Evolutionary conservation across 2,888 invertebrate species (phyloP).

Genomic region (Spilosoma lubricipeda): DNA sequence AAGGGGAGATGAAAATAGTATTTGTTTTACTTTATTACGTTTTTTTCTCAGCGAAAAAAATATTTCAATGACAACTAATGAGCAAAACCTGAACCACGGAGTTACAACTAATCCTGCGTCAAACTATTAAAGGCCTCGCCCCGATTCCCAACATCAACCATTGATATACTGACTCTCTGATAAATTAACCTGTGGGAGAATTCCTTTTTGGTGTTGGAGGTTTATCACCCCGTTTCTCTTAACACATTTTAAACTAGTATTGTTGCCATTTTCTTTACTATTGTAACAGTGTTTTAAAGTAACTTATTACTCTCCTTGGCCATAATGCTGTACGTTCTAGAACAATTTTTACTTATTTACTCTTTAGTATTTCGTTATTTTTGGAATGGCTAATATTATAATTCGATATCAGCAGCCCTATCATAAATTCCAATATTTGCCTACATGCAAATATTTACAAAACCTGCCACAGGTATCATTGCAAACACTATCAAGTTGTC

Average conservation of each 20-base stretch:
- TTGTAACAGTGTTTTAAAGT: background rate
- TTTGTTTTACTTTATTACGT: too few relatives aligned
- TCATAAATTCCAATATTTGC: conserved; percentile 10
- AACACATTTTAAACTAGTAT: background rate
- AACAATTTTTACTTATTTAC: background rate
- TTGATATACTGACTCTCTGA: too few relatives aligned
- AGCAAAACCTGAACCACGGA: too few relatives aligned
- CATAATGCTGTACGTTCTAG: background rate
- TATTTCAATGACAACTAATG: too few relatives aligned
- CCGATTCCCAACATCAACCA: too few relatives aligned
- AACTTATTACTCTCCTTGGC: background rate
- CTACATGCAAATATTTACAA: conserved; percentile 10
- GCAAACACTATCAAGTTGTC: conserved; percentile 12
- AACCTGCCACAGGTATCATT: conserved; percentile 9
- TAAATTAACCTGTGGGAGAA: too few relatives aligned
- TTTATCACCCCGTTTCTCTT: background rate
- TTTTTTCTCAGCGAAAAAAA: too few relatives aligned
- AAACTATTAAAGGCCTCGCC: too few relatives aligned
- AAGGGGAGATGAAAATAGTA: too few relatives aligned
- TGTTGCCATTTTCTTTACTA: background rate
- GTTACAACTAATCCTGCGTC: too few relatives aligned
- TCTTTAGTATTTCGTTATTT: background rate
- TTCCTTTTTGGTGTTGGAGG: background rate
- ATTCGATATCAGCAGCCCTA: conserved; percentile 1
- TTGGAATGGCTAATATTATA: background rate